Base-by-base conservation (phyloP, 64 coral and sea anemone genomes). In the Catalaphyllia jardinei region DNA sequence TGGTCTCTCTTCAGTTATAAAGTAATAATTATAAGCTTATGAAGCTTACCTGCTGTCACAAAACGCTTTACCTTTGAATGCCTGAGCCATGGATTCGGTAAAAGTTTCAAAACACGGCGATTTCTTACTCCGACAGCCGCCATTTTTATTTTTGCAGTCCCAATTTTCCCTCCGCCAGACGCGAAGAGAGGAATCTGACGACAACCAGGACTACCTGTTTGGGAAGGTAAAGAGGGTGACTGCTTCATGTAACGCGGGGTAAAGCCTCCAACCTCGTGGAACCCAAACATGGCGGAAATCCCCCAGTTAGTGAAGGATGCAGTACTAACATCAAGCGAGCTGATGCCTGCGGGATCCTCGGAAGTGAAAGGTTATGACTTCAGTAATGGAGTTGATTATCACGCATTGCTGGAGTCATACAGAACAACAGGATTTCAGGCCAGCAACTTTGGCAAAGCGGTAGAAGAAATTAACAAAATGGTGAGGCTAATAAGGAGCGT, bases 401-500 rank as follows among this genome's bases (percentile, higher is more conserved):
- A 83, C 30, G 97, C 94, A 24, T 73, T 99, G 29, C 83, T 99
- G 1, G 81, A 90, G 4, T 87, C 90, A 16, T 99, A 91, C 78
- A 93, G 54, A 31, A 84, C 75, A 18, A 90, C 94, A 39, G 97
- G 97, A 19, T 99, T 99, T 88, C 97, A 99, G 77, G 97, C 97
- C 46, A 95, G 67, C n/a, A 60, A 95, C 83, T 99, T 99, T 86
- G 97, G 97, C 80, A 87, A 79, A 74, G 97, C 97, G 19, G 97
- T 99, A 16, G 91, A 93, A n/a, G 97, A 99, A 72, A 95, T 99
- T 5, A 99, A 99, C 57, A 93, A 95, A 33, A 99, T 99, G 97
- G 97, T 99, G 73, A 74, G 33, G 67, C 29, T 57, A 73, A 13
- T 76, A 13, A 29, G 9, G 30, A 10, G 62, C 13, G 61, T 27